These are phyloP conservation scores for Pseudochromis fuscus DNA, from an alignment of 2,797 vertebrate genomes.

Conservation along the genomic window DNA sequence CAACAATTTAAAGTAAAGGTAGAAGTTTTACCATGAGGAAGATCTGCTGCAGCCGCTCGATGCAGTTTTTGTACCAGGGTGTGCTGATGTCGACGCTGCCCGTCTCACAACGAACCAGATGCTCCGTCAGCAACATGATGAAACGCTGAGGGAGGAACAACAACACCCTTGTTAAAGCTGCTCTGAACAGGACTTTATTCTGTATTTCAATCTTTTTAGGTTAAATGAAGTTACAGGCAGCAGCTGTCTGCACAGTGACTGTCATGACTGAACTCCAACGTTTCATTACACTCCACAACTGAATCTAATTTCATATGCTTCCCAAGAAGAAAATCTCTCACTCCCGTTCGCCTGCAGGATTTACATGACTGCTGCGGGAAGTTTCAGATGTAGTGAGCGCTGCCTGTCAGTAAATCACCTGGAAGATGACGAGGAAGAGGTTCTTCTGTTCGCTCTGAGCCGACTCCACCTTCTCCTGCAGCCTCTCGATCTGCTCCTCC, in stretches of 20 bases:
- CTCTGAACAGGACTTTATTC: too few species aligned
- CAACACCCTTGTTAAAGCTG: not conserved
- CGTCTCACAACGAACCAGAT: constrained; percentile 96
- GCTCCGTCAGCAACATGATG: constrained; percentile 98
- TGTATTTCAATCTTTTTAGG: too few species aligned
- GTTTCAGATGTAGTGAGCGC: too few species aligned
- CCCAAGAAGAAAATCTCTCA: too few species aligned
- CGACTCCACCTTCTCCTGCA: constrained; percentile 97
- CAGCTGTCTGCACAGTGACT: too few species aligned
- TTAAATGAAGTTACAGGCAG: too few species aligned
- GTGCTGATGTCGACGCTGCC: constrained; percentile 93
- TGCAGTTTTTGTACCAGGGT: constrained; percentile 97
- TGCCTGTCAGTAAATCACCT: constrained; percentile 81
- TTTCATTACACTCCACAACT: too few species aligned
- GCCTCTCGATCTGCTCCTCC: constrained; percentile 95
- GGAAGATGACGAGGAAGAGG: constrained; percentile 99
- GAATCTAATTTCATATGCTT: too few species aligned
- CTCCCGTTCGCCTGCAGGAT: too few species aligned
- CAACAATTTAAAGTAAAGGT: too few species aligned
- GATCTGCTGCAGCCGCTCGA: constrained; percentile 96
- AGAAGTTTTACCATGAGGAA: constrained; percentile 94
- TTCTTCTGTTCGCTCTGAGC: constrained; percentile 99
- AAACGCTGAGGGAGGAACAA: constrained; percentile 87
- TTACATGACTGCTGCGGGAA: too few species aligned
- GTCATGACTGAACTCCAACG: too few species aligned